A percentile compares a stretch with the other conserved stretches of the same genome.
These are phyloP conservation scores for Parnassius orleans DNA, from an alignment of 2,888 invertebrate genomes.

Conservation along the genomic window DNA sequence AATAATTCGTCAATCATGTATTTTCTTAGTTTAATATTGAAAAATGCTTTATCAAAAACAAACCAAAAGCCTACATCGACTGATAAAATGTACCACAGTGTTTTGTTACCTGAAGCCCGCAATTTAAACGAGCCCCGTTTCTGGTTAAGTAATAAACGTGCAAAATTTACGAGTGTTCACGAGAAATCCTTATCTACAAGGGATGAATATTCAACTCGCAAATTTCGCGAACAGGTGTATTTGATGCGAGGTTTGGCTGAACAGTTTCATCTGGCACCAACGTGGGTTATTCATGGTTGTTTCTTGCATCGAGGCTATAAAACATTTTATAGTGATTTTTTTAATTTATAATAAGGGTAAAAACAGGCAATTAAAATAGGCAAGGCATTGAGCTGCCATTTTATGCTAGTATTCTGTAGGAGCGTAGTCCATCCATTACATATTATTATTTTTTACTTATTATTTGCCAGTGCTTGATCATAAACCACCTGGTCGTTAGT, in stretches of 20 bases:
- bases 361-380: too few species aligned
- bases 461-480: too few species aligned
- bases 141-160: slow-evolving; percentile 67
- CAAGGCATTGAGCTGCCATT: too few species aligned
- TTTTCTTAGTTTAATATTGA: too few species aligned
- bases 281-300: background rate
- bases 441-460: too few species aligned
- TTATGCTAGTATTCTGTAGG: too few species aligned
- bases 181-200: slow-evolving; percentile 62
- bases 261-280: slow-evolving; percentile 1
- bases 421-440: too few species aligned
- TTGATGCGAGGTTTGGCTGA: slow-evolving; percentile 27
- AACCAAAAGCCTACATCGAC: background rate
- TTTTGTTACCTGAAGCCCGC: slow-evolving; percentile 3
- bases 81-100: slow-evolving; percentile 2
- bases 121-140: slow-evolving; percentile 4
- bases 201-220: slow-evolving; percentile 30
- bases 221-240: slow-evolving; percentile 32
- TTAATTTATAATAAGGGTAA: too few species aligned
- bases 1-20: too few species aligned
- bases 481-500: too few species aligned
- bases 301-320: too few species aligned
- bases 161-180: slow-evolving; percentile 66
- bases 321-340: too few species aligned
- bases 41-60: background rate